Evolutionary conservation across 53 echinoderm and acorn worm species (phyloP).

Genomic region (Actinopyga echinites): DNA sequence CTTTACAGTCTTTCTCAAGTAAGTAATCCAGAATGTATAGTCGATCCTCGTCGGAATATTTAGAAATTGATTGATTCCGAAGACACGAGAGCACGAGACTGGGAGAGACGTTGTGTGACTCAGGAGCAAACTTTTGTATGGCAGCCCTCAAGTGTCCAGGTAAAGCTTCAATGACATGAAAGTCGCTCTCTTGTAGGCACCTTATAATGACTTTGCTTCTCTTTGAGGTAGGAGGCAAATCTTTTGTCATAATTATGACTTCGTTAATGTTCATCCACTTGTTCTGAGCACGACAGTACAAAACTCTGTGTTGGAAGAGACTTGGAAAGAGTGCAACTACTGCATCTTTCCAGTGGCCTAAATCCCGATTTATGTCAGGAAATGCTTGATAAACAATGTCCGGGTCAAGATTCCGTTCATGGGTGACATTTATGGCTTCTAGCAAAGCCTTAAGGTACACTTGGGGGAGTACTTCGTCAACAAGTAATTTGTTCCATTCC

Average conservation of each 20-base stretch:
- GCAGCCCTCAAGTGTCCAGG: background rate
- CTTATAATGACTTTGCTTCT: background rate
- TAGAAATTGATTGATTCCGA: background rate
- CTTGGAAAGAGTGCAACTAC: background rate
- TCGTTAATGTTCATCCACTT: background rate
- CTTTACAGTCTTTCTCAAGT: background rate
- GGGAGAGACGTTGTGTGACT: background rate
- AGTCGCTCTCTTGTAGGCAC: background rate
- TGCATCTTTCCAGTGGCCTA: background rate
- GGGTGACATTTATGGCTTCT: background rate
- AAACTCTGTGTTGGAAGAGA: background rate
- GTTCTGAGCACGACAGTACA: background rate
- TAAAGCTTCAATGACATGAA: background rate
- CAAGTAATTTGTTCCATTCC: constrained; percentile 48
- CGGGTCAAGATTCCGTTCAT: background rate
- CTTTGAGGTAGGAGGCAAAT: background rate
- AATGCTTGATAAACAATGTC: constrained; percentile 2
- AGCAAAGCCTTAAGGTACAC: constrained; percentile 56
- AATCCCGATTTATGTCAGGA: background rate
- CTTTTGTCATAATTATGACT: background rate
- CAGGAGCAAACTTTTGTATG: background rate
- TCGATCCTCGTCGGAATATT: background rate
- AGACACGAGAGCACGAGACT: background rate
- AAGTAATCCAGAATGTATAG: background rate
- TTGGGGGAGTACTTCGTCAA: constrained; percentile 39